Conservation (phyloP, 2,888 invertebrate species). For the Chirona hameri region DNA sequence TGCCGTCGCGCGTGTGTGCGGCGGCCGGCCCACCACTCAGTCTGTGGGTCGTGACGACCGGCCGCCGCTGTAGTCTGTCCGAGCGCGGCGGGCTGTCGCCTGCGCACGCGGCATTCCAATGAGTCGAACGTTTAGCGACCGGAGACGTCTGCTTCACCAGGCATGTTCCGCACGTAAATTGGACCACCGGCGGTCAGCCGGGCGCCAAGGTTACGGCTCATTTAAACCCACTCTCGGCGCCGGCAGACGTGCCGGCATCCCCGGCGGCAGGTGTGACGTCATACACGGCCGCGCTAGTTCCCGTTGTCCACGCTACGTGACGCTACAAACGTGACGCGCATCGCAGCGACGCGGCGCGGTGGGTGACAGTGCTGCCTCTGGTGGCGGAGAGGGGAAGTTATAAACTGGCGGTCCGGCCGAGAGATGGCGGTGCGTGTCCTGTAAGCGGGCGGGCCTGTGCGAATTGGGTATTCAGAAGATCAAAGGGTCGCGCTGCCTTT, state of each 20-base stretch:
- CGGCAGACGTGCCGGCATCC: slow-evolving; percentile 6
- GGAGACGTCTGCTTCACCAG: background rate
- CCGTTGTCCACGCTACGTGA: slow-evolving; percentile 1
- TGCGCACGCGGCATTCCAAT: background rate
- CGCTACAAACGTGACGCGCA: background rate
- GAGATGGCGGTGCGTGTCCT: background rate
- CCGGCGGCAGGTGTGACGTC: background rate
- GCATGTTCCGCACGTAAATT: slow-evolving; percentile 11
- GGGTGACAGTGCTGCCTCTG: slow-evolving; percentile 2
- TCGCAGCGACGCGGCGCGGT: background rate
- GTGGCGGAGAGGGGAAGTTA: background rate
- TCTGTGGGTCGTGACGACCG: too few species aligned
- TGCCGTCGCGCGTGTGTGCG: background rate
- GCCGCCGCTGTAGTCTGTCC: too few species aligned
- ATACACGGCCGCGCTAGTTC: background rate
- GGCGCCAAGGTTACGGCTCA: background rate
- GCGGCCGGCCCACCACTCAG: background rate
- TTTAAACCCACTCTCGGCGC: background rate
- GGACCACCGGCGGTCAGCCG: background rate
- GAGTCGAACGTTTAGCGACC: background rate
- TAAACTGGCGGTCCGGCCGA: background rate
- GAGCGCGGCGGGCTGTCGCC: too few species aligned
- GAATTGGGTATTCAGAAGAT: slow-evolving; percentile 28
- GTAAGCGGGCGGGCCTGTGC: background rate
- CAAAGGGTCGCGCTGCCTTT: slow-evolving; percentile 23